phyloP scores from a whole-genome alignment of 2,888 invertebrate genomes.

The Dicyrtomina minuta region DNA sequence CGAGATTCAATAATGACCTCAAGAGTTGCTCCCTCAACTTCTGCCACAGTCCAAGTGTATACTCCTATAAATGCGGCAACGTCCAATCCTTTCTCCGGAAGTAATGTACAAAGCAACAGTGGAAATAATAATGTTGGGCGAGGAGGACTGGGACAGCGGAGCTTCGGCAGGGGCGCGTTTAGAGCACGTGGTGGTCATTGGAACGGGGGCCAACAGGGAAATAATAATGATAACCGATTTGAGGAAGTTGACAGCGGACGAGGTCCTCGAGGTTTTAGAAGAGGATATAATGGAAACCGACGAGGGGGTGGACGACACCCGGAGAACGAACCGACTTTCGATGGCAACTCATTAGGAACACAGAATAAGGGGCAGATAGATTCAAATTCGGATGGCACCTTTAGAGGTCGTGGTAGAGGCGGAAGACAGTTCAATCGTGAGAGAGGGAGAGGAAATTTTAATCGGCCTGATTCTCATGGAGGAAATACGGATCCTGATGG shows the following conservation, averaged over 20 bases:
- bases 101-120: too few relatives aligned
- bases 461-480: not conserved
- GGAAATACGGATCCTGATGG: not conserved
- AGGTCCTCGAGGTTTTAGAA: not conserved
- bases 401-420: not conserved
- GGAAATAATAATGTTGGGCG: too few relatives aligned
- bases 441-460: not conserved
- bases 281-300: not conserved
- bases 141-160: not conserved
- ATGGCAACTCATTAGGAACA: too few relatives aligned
- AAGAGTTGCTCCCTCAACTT: not conserved
- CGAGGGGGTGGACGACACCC: not conserved
- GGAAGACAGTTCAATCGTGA: not conserved
- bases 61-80: not conserved
- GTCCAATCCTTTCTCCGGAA: not conserved
- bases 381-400: not conserved
- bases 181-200: too few relatives aligned
- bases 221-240: not conserved
- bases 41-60: not conserved
- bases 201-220: not conserved
- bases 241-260: not conserved
- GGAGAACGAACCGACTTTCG: too few relatives aligned
- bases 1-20: too few relatives aligned
- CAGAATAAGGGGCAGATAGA: too few relatives aligned
- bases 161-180: not conserved